These are phyloP conservation scores for Rotaria macrura DNA, from an alignment of 2,888 invertebrate genomes.

Conservation along the genomic window DNA sequence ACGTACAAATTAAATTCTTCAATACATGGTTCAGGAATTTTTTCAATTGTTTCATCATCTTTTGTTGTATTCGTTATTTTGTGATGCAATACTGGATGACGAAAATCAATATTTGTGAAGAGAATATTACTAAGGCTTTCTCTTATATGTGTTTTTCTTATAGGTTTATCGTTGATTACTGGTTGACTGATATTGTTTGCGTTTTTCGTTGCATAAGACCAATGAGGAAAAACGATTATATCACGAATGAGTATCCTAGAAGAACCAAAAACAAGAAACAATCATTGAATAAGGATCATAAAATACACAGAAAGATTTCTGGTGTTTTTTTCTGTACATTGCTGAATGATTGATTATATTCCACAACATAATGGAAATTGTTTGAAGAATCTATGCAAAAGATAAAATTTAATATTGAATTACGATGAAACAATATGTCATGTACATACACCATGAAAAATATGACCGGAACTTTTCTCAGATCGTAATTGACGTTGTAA, in stretches of 20 bases:
- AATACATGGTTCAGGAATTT: constrained; percentile 12
- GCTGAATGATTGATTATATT: neutral
- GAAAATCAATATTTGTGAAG: neutral
- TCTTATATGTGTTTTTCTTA: neutral
- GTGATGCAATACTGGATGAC: neutral
- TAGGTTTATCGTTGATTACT: neutral
- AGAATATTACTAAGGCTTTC: constrained; percentile 9
- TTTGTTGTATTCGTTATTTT: neutral
- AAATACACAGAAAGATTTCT: neutral
- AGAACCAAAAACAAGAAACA: too few species aligned
- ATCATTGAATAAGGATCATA: neutral
- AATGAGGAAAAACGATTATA: neutral
- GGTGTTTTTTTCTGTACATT: neutral
- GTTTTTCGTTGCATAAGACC: neutral
- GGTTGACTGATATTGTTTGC: neutral
- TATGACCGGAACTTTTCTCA: neutral
- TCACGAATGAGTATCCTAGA: neutral
- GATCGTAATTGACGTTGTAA: neutral
- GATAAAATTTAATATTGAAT: neutral
- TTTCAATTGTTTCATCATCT: neutral
- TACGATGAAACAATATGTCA: neutral
- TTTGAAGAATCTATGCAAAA: neutral
- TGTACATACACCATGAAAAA: neutral
- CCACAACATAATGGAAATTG: neutral
- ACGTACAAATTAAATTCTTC: neutral